These are phyloP conservation scores for Caenorhabditis parvicauda DNA, from an alignment of 2,888 invertebrate species.

Conservation along the genomic window DNA sequence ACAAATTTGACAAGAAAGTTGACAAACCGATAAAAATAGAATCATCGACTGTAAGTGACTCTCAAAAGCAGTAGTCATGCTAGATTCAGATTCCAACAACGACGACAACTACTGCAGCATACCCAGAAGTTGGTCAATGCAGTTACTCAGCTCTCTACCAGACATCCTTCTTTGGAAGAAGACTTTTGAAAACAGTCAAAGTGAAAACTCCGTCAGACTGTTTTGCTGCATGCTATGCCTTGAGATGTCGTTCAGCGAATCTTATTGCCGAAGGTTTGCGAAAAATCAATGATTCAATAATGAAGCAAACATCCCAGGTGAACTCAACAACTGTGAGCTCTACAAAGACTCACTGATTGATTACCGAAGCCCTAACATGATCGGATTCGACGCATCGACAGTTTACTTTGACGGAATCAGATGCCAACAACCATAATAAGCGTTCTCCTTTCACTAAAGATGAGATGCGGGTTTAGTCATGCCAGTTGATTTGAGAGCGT, in stretches of 20 bases:
- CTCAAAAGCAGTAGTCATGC: neutral
- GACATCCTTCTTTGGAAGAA: conserved; percentile 49
- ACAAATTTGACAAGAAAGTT: conserved; percentile 35
- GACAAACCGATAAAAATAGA: conserved; percentile 16
- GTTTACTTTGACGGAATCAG: conserved; percentile 61
- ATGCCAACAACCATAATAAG: conserved; percentile 41
- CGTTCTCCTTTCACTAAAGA: neutral
- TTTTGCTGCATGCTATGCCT: conserved; percentile 53
- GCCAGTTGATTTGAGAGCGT: conserved; percentile 13
- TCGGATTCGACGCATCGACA: conserved; percentile 51
- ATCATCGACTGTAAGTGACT: conserved; percentile 8
- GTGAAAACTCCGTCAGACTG: conserved; percentile 49
- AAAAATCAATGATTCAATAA: neutral
- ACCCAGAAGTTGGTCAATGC: conserved; percentile 54
- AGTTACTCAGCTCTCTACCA: conserved; percentile 59
- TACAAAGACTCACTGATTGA: conserved; percentile 60
- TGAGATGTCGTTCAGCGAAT: conserved; percentile 60
- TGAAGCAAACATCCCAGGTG: conserved; percentile 10
- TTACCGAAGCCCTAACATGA: conserved; percentile 56
- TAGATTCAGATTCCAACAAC: conserved; percentile 20
- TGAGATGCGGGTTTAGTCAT: conserved; percentile 21
- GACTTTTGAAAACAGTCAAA: conserved; percentile 34
- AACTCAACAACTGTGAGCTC: conserved; percentile 38
- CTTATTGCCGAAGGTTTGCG: conserved; percentile 41
- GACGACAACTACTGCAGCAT: conserved; percentile 34